Percentiles rank a stretch among this genome's conserved stretches.
Conservation (phyloP, 2,888 invertebrate genomes). For the Tipula unca region DNA sequence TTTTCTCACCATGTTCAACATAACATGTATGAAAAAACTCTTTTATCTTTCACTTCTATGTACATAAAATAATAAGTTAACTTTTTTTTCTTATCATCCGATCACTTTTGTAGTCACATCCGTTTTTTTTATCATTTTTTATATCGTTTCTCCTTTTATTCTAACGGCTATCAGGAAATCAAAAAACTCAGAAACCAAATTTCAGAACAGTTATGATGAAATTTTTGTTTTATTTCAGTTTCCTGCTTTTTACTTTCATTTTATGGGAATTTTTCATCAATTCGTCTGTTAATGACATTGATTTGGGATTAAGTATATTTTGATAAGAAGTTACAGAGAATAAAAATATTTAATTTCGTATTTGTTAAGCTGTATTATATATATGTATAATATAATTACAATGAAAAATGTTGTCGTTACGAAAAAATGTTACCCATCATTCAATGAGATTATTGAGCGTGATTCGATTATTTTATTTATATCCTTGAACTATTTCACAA, state of each 20-base stretch:
- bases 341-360: neutral
- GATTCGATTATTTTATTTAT: neutral
- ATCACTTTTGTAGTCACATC: neutral
- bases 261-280: neutral
- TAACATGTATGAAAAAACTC: neutral
- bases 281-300: neutral
- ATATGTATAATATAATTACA: neutral
- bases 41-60: neutral
- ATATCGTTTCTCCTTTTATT: neutral
- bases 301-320: neutral
- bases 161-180: neutral
- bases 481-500: neutral
- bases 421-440: neutral
- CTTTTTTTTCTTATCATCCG: neutral
- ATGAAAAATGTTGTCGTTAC: neutral
- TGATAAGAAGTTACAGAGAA: neutral
- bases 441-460: neutral
- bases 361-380: neutral
- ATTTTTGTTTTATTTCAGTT: neutral
- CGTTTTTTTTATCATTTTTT: neutral
- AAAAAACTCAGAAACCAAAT: neutral
- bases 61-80: too few relatives aligned
- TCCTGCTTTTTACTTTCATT: neutral
- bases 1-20: too few relatives aligned
- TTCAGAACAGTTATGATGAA: neutral